Conservation (phyloP, 2,113 vertebrate genomes). For the Oxyruncus cristatus region DNA sequence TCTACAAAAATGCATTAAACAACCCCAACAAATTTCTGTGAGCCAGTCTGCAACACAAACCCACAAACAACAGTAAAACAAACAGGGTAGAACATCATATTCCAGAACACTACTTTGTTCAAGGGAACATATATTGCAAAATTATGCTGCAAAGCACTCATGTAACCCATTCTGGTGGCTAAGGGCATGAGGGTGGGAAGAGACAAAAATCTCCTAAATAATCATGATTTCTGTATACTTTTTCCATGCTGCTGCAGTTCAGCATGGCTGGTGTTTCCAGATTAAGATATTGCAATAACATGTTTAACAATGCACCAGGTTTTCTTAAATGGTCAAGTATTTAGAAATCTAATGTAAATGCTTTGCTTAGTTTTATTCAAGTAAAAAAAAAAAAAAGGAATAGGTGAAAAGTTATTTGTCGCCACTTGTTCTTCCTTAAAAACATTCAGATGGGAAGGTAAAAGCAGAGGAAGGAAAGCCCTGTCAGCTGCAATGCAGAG, state of each 20-base stretch:
- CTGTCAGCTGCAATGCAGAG: conserved; percentile 72
- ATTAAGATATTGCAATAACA: neutral
- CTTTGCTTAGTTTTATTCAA: neutral
- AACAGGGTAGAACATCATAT: neutral
- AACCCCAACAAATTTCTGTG: neutral
- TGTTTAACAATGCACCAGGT: neutral
- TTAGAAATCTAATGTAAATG: neutral
- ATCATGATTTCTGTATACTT: neutral
- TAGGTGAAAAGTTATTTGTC: neutral
- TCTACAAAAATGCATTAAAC: neutral
- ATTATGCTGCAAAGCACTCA: neutral
- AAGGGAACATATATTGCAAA: neutral
- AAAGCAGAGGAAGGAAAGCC: conserved; percentile 19
- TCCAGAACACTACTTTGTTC: neutral
- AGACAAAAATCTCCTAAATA: neutral
- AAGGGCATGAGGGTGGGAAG: neutral
- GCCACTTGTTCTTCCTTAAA: neutral
- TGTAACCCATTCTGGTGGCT: neutral
- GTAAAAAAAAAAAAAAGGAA: neutral
- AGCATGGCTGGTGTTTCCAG: neutral
- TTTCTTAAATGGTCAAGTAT: neutral
- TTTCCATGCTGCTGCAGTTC: neutral
- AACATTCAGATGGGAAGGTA: neutral
- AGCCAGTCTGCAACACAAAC: neutral
- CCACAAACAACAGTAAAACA: neutral